Evolutionary conservation across 2,888 invertebrate species (phyloP), one percentile per base, ranked within the genome.

Genomic region (Xanthostigma xanthostigma): DNA sequence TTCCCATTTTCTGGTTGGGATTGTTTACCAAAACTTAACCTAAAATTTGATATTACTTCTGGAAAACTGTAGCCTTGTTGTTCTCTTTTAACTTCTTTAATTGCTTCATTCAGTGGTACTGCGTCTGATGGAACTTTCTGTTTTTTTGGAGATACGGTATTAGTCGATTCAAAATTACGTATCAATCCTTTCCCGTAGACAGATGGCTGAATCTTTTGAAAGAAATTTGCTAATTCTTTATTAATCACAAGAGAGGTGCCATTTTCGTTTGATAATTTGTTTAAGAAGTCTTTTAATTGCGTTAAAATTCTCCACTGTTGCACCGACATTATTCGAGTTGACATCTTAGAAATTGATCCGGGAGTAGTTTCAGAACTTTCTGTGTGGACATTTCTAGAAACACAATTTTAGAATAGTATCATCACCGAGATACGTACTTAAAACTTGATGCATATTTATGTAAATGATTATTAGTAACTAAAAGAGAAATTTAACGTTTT

Each of bases 201-300:
- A 42, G 63, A 59, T 0, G 67, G 64, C 49, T 68, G 66, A 12
- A 73, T 58, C 58, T 68, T 74, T 55, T 74, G 71, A 38, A 75
- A 57, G 38, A 71, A 60, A 2, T 69, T 65, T 1, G 69, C 61
- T 65, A 74, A 71, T 53, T 75, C 72, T 54, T 70, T 74, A 54
- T 66, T 71, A 3, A 74, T 45, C 10, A 65, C 60, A 42, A 67
- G 61, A 42, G 72, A 69, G 17, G 70, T 54, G 40, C 63, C 66
- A 50, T 65, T 69, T 39, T 72, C 68, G 38, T 60, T 66, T 9
- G 67, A 64, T 11, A 67, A 60, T 56, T 70, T 73, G 9, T 63
- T 59, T 2, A 73, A 54, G 53, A 70, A 69, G 6, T 68, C 66
- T 56, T 70, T 72, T 6, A 74, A 53, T 46, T 70, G 70, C 9